A percentile compares a stretch with the other conserved stretches of the same genome.
Evolutionary conservation across 2,797 vertebrate genomes (phyloP).

Genomic region (Acanthis flammea): DNA sequence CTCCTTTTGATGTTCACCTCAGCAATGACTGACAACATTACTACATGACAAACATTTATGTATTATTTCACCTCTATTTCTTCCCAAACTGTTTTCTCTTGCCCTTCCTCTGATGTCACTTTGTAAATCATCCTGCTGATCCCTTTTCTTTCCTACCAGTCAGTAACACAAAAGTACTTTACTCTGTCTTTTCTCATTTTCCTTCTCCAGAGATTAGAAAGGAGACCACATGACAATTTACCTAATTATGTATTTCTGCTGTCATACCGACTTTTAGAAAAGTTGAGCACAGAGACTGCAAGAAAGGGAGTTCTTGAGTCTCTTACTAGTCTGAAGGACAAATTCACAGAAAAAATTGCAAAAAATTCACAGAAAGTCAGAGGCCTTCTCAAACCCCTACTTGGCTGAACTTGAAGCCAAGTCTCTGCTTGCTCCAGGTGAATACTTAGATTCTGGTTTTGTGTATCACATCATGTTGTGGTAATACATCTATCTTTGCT

Average conservation of each 20-base stretch:
- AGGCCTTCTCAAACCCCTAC: background rate
- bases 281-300: background rate
- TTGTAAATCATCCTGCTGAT: background rate
- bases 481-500: background rate
- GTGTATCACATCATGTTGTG: rapidly evolving
- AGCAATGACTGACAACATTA: background rate
- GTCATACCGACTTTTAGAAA: background rate
- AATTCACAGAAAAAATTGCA: background rate
- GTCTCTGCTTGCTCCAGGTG: background rate
- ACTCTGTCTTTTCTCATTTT: background rate
- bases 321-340: background rate
- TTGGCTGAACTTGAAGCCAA: background rate
- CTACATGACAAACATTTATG: background rate
- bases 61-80: background rate
- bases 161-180: background rate
- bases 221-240: background rate
- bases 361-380: background rate
- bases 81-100: background rate
- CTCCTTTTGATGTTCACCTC: background rate
- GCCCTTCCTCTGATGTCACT: background rate
- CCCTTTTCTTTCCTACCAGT: background rate
- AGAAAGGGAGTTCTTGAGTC: background rate
- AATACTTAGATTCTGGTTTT: background rate
- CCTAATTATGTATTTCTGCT: background rate
- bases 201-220: background rate